These are phyloP conservation scores for Oreortyx pictus DNA, from an alignment of 2,797 vertebrate species.

Conservation along the genomic window DNA sequence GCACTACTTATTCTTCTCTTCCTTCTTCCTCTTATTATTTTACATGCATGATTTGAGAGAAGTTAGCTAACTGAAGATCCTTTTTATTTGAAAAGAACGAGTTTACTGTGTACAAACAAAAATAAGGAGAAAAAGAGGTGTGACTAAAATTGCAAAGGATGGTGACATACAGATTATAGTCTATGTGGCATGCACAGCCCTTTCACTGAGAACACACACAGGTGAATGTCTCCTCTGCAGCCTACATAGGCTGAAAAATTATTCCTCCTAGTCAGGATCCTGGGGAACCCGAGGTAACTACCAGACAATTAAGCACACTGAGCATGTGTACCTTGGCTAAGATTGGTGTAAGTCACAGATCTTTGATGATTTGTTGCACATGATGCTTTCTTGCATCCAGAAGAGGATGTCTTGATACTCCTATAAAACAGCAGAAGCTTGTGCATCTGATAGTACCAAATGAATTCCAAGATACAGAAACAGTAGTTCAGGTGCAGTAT, in stretches of 20 bases:
- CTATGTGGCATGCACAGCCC: not conserved
- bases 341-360: not conserved
- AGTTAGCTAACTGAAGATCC: not conserved
- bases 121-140: not conserved
- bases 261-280: not conserved
- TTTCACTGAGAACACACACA: not conserved
- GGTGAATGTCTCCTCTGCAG: not conserved
- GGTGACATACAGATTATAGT: not conserved
- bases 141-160: not conserved
- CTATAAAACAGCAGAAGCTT: not conserved
- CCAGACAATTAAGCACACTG: not conserved
- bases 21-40: not conserved
- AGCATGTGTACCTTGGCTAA: not conserved
- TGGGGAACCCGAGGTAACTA: not conserved
- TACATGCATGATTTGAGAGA: not conserved
- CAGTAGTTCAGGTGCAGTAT: not conserved
- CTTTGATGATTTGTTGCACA: not conserved
- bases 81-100: not conserved
- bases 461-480: not conserved
- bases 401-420: not conserved
- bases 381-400: rapidly evolving
- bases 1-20: too few species aligned
- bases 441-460: not conserved
- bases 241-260: not conserved
- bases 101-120: not conserved